Conservation (phyloP, 2,797 vertebrate genomes). For the Picus viridis region DNA sequence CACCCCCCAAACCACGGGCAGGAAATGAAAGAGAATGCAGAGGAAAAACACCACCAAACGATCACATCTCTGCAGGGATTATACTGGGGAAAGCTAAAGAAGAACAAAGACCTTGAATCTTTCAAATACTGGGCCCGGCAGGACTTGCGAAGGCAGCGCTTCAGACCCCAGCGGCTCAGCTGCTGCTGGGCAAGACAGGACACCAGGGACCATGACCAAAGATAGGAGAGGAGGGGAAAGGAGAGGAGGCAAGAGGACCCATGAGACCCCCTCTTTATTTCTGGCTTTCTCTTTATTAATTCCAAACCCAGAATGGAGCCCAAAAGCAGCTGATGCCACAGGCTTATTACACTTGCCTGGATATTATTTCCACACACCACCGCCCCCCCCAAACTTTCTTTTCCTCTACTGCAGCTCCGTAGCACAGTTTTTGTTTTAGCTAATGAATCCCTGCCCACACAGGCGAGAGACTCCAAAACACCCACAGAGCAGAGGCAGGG, state of each 20-base stretch:
- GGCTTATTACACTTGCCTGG: conserved; percentile 27
- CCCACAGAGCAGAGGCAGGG: conserved; percentile 65
- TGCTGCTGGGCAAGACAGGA: background rate
- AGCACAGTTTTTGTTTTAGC: conserved; percentile 67
- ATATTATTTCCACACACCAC: too few relatives aligned
- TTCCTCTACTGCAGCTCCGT: background rate
- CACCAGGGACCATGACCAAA: background rate
- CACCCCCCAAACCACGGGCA: conserved; percentile 34
- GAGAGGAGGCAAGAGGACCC: background rate
- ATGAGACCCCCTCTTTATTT: background rate
- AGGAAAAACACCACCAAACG: conserved; percentile 11
- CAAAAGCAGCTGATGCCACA: background rate
- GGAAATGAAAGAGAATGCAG: conserved; percentile 61
- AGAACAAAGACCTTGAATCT: conserved; percentile 44
- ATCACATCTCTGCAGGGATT: conserved; percentile 56
- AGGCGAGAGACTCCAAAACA: conserved; percentile 66
- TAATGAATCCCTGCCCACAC: conserved; percentile 72
- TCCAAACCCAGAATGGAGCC: background rate
- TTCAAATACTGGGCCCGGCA: background rate
- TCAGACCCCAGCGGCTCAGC: background rate
- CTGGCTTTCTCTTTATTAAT: background rate
- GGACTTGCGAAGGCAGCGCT: background rate
- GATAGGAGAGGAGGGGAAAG: background rate
- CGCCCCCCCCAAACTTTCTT: background rate
- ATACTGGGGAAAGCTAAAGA: conserved; percentile 43